Percentiles rank a stretch among this genome's conserved stretches.
Evolutionary conservation across 2,888 invertebrate species (phyloP).

Genomic region (Euplagia quadripunctaria): DNA sequence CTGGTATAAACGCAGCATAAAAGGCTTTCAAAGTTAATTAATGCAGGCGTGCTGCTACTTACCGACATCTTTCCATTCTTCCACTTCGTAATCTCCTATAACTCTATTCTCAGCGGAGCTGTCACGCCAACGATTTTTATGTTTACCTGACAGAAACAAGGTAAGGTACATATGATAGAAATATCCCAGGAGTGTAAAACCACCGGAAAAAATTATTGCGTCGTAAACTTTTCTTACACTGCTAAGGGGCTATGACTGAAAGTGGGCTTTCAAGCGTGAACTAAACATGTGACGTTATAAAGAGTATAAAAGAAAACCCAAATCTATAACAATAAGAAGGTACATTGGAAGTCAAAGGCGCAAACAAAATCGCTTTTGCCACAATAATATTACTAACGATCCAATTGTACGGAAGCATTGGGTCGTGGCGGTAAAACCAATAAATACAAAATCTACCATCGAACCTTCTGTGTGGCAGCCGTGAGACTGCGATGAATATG

Average conservation of each 20-base stretch:
- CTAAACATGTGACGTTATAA: slow-evolving; percentile 75
- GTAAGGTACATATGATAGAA: slow-evolving; percentile 56
- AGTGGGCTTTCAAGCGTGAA: slow-evolving; percentile 73
- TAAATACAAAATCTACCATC: slow-evolving; percentile 83
- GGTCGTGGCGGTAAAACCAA: slow-evolving; percentile 81
- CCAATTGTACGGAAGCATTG: slow-evolving; percentile 84
- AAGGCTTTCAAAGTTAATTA: slow-evolving; percentile 48
- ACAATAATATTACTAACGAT: slow-evolving; percentile 87
- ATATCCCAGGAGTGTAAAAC: slow-evolving; percentile 57
- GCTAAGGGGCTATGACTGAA: slow-evolving; percentile 66
- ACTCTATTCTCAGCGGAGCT: slow-evolving; percentile 88
- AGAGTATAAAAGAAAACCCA: slow-evolving; percentile 75
- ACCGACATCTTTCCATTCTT: slow-evolving; percentile 92
- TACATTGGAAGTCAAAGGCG: slow-evolving; percentile 83
- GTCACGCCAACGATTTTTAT: slow-evolving; percentile 87
- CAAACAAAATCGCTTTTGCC: slow-evolving; percentile 84
- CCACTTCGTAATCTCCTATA: slow-evolving; percentile 90
- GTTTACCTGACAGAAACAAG: slow-evolving; percentile 81
- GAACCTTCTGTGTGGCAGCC: slow-evolving; percentile 73
- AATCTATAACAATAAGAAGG: slow-evolving; percentile 83
- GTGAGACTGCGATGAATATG: slow-evolving; percentile 59
- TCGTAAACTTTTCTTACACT: slow-evolving; percentile 69
- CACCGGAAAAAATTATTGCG: slow-evolving; percentile 65
- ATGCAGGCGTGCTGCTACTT: slow-evolving; percentile 60
- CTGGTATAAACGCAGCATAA: no score